Conservation (phyloP, 2,797 vertebrate genomes). For the Molossus alvarezi region DNA sequence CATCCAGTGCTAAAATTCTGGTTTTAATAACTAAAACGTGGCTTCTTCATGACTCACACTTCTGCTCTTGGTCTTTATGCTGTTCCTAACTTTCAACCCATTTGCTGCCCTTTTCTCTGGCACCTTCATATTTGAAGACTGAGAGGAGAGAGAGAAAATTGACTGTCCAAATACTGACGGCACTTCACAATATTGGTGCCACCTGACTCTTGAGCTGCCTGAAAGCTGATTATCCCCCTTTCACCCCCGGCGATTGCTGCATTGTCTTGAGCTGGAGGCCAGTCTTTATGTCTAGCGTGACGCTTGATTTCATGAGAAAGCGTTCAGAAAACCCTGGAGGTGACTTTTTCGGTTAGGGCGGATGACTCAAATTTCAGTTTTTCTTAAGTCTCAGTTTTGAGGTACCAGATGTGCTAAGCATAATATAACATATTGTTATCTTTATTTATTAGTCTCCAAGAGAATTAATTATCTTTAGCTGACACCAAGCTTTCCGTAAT, state of each 20-base stretch:
- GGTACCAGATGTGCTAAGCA: constrained; percentile 43
- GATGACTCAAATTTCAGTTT: constrained; percentile 70
- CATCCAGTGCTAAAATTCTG: constrained; percentile 2
- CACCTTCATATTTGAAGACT: constrained; percentile 73
- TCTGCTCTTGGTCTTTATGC: background rate
- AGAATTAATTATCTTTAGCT: constrained; percentile 63
- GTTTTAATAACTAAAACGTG: constrained; percentile 13
- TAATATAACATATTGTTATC: constrained; percentile 60
- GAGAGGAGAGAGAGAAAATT: constrained; percentile 71
- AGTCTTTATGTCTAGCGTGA: background rate
- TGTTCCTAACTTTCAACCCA: constrained; percentile 24
- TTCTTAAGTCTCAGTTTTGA: constrained; percentile 54
- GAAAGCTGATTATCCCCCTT: constrained; percentile 67
- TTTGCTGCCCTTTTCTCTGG: constrained; percentile 62
- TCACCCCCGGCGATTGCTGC: background rate
- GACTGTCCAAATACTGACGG: constrained; percentile 81
- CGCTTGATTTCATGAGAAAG: constrained; percentile 2
- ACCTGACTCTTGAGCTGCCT: constrained; percentile 63
- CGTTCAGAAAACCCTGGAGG: constrained; percentile 21
- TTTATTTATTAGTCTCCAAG: constrained; percentile 74
- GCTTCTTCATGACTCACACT: background rate
- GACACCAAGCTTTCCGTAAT: background rate
- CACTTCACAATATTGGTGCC: constrained; percentile 72
- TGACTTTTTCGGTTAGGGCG: background rate
- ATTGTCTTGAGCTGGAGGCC: constrained; percentile 60